phyloP scores from a whole-genome alignment of 2,113 vertebrate genomes.

The Fulmarus glacialis region DNA sequence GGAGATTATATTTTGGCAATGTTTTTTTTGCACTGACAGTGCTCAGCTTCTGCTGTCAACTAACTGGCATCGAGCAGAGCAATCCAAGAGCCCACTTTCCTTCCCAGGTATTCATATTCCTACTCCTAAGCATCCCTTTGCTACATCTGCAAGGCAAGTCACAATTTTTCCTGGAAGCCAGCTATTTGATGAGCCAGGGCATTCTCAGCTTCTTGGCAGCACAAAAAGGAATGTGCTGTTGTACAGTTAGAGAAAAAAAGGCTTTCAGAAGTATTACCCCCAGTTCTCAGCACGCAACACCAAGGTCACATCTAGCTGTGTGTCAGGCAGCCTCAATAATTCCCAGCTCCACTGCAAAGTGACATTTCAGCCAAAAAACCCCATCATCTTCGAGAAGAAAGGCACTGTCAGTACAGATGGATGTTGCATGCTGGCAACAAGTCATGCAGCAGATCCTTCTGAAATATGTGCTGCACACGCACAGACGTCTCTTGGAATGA shows the following conservation, averaged over 20 bases:
- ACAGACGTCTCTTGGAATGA: background rate
- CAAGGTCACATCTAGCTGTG: slow-evolving; percentile 17
- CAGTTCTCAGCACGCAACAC: background rate
- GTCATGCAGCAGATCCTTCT: background rate
- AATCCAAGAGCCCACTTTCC: background rate
- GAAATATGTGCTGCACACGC: background rate
- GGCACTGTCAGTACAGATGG: background rate
- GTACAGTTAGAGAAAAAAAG: background rate
- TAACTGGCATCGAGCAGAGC: background rate
- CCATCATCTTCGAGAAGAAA: slow-evolving; percentile 10
- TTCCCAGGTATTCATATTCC: background rate
- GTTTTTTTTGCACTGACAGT: background rate
- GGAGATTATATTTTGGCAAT: background rate
- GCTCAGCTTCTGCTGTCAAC: slow-evolving; percentile 16
- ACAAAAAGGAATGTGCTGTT: background rate
- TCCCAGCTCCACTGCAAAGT: slow-evolving; percentile 12
- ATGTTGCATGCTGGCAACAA: background rate
- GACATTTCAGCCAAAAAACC: background rate
- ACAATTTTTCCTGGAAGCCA: background rate
- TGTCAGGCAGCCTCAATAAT: slow-evolving; percentile 48
- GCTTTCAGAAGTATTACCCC: slow-evolving; percentile 18
- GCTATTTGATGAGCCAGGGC: background rate
- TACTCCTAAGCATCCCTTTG: background rate
- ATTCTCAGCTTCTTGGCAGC: background rate
- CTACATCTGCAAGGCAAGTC: background rate